phyloP scores from a whole-genome alignment of 2,797 vertebrate genomes.

The Hippoglossus hippoglossus region DNA sequence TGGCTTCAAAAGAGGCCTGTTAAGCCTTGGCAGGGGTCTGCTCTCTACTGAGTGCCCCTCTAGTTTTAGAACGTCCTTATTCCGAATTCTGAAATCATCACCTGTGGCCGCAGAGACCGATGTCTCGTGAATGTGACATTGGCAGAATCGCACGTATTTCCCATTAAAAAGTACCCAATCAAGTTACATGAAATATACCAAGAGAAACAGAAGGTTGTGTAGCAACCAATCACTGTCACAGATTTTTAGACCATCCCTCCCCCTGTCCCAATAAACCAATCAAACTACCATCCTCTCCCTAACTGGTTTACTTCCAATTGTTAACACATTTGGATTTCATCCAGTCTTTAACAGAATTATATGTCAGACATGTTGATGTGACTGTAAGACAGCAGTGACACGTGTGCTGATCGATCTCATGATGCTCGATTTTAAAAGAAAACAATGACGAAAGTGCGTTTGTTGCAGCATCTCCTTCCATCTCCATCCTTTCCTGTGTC shows the following conservation, averaged over 20 bases:
- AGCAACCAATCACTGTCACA: background rate
- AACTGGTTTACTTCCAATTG: background rate
- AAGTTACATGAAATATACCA: too few species aligned
- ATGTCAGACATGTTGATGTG: background rate
- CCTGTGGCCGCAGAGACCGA: too few species aligned
- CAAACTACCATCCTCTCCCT: background rate
- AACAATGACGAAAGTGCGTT: background rate
- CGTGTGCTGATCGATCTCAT: background rate
- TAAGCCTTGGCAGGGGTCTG: too few species aligned
- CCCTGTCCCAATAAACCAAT: background rate
- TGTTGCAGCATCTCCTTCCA: background rate
- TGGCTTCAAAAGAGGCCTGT: too few species aligned
- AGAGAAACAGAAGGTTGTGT: too few species aligned
- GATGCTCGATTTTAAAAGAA: background rate
- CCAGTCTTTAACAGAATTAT: background rate
- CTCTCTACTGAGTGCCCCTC: too few species aligned
- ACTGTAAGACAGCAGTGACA: background rate
- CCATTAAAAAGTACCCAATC: too few species aligned
- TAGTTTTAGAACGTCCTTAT: too few species aligned
- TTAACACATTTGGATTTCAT: constrained; percentile 1
- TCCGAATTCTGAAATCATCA: too few species aligned
- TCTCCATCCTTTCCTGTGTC: constrained; percentile 24
- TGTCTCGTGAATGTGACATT: too few species aligned
- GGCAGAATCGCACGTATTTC: too few species aligned
- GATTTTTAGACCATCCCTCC: background rate